A percentile compares a stretch with the other conserved stretches of the same genome.
These are phyloP conservation scores for Tetragonula carbonaria DNA, from an alignment of 2,888 invertebrate genomes.

Conservation along the genomic window DNA sequence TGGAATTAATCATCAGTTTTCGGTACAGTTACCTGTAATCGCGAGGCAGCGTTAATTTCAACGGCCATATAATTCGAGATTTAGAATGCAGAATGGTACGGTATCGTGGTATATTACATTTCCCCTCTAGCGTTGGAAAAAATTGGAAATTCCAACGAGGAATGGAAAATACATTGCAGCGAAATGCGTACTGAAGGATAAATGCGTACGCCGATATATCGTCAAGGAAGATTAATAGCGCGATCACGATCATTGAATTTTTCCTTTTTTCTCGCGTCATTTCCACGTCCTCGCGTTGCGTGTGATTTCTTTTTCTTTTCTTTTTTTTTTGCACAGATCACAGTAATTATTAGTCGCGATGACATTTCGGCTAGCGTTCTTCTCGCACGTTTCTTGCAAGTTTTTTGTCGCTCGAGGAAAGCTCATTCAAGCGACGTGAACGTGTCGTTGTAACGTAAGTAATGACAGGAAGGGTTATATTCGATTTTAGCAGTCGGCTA, in stretches of 20 bases:
- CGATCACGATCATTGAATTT: too few species aligned
- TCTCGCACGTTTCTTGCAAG: background rate
- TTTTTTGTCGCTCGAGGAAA: background rate
- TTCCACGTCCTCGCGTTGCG: too few species aligned
- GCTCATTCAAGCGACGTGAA: background rate
- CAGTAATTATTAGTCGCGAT: background rate
- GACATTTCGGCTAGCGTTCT: background rate
- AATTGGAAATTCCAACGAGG: background rate
- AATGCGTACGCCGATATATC: too few species aligned
- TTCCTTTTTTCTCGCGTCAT: background rate
- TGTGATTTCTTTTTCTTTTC: too few species aligned
- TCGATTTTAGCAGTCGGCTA: background rate
- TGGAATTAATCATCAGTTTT: slow-evolving; percentile 24
- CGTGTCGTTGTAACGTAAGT: background rate
- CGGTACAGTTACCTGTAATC: slow-evolving; percentile 50
- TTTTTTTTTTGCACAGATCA: too few species aligned
- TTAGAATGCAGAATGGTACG: slow-evolving; percentile 40
- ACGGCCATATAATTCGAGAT: slow-evolving; percentile 38
- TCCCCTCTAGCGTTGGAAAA: background rate
- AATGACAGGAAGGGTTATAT: background rate
- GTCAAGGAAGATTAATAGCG: too few species aligned
- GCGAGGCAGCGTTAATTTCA: slow-evolving; percentile 32
- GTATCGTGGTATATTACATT: slow-evolving; percentile 3
- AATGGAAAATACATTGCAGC: too few species aligned
- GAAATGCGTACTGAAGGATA: too few species aligned